A percentile compares a stretch with the other conserved stretches of the same genome.
These are phyloP conservation scores for Neolamprologus caudopunctatus DNA, from an alignment of 2,113 vertebrate genomes.

Conservation along the genomic window DNA sequence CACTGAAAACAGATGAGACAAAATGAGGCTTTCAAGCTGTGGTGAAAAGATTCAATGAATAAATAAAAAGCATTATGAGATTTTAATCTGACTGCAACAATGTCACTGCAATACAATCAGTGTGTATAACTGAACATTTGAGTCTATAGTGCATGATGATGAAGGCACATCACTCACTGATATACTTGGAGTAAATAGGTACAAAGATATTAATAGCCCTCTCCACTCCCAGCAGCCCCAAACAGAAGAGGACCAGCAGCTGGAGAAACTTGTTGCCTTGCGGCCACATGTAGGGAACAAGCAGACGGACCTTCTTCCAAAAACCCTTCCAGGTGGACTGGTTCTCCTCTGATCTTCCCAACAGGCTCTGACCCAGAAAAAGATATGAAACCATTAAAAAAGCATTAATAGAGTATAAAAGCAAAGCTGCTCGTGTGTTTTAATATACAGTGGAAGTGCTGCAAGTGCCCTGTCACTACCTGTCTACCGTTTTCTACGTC, in stretches of 20 bases:
- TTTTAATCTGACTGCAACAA: background rate
- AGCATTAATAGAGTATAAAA: too few relatives aligned
- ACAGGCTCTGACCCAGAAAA: too few relatives aligned
- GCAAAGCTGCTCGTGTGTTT: too few relatives aligned
- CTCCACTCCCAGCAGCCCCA: constrained; percentile 81
- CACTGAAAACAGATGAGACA: constrained; percentile 63
- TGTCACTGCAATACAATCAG: background rate
- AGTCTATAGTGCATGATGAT: fast-evolving
- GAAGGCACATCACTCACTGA: constrained; percentile 69
- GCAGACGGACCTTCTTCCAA: constrained; percentile 76
- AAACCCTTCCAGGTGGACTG: too few relatives aligned
- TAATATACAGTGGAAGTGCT: too few relatives aligned
- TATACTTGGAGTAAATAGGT: constrained; percentile 88
- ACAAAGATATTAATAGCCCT: constrained; percentile 88
- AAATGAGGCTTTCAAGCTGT: background rate
- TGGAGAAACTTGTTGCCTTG: constrained; percentile 77
- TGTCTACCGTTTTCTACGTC: too few relatives aligned
- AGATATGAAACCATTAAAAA: too few relatives aligned
- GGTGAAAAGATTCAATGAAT: fast-evolving
- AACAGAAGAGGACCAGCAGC: constrained; percentile 82
- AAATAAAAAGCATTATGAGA: background rate
- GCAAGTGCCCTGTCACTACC: too few relatives aligned
- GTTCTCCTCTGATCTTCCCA: too few relatives aligned
- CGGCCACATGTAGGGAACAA: constrained; percentile 91
- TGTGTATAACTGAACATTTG: fast-evolving